Conservation (phyloP, 2,113 vertebrate species). For the Dicaeum eximium region DNA sequence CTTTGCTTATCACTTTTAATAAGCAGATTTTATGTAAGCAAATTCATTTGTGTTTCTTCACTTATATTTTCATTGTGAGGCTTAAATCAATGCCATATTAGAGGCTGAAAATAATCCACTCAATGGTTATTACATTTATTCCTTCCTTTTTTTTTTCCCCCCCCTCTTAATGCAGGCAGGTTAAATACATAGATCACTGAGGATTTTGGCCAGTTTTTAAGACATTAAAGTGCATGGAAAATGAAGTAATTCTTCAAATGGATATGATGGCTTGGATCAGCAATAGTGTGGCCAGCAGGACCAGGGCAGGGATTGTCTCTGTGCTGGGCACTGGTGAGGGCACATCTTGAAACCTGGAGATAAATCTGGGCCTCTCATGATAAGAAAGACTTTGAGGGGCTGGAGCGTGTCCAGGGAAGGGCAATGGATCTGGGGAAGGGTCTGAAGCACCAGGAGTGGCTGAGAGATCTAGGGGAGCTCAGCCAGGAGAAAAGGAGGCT, state of each 20-base stretch:
- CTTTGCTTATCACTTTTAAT: background rate
- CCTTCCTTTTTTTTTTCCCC: background rate
- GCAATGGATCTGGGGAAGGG: background rate
- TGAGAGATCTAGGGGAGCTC: background rate
- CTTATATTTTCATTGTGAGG: conserved; percentile 24
- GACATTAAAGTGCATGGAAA: background rate
- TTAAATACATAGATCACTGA: background rate
- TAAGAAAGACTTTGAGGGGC: background rate
- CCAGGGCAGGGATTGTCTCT: background rate
- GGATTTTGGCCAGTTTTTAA: background rate
- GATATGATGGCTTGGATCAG: background rate
- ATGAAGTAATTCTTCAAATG: background rate
- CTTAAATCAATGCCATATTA: conserved; percentile 51
- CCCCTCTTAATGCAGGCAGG: background rate
- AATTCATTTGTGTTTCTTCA: conserved; percentile 9
- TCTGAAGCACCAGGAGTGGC: background rate
- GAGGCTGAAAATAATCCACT: conserved; percentile 22
- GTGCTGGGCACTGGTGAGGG: background rate
- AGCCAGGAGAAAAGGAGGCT: background rate
- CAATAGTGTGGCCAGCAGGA: background rate
- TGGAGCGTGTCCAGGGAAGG: background rate
- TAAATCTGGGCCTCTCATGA: background rate
- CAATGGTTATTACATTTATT: conserved; percentile 39
- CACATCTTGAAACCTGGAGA: background rate
- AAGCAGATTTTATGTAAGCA: conserved; percentile 6